Evolutionary conservation across 2,113 vertebrate species (phyloP).

Genomic region (Electrona antarctica): DNA sequence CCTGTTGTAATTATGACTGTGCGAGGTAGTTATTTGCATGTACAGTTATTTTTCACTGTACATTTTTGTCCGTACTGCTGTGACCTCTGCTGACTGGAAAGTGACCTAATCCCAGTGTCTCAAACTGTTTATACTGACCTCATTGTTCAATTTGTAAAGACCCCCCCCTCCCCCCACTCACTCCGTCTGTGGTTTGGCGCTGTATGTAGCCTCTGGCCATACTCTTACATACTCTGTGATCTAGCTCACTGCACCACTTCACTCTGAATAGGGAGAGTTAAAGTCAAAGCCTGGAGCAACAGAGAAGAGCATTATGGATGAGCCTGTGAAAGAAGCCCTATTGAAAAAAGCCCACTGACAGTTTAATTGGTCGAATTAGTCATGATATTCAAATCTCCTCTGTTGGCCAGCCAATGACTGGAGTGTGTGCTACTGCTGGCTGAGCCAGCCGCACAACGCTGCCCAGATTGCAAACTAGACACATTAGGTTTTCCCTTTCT

Average conservation of each 20-base stretch:
- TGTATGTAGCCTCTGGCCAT: slow-evolving; percentile 59
- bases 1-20: slow-evolving; percentile 24
- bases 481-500: slow-evolving; percentile 62
- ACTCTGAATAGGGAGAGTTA: slow-evolving; percentile 66
- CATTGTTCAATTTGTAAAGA: slow-evolving; percentile 65
- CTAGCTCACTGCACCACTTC: slow-evolving; percentile 64
- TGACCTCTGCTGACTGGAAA: slow-evolving; percentile 47
- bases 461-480: slow-evolving; percentile 68
- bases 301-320: slow-evolving; percentile 74
- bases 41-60: too few species aligned
- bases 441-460: slow-evolving; percentile 57
- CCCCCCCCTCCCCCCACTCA: too few species aligned
- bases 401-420: slow-evolving; percentile 69
- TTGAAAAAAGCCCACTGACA: slow-evolving; percentile 68
- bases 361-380: slow-evolving; percentile 79
- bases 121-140: slow-evolving; percentile 63
- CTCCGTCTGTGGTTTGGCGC: slow-evolving; percentile 54
- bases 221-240: slow-evolving; percentile 68
- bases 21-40: slow-evolving; percentile 29
- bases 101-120: slow-evolving; percentile 53
- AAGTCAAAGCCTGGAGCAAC: slow-evolving; percentile 65
- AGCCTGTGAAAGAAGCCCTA: slow-evolving; percentile 64
- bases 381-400: slow-evolving; percentile 74
- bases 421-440: slow-evolving; percentile 62
- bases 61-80: slow-evolving; percentile 42